A percentile compares a stretch with the other conserved stretches of the same genome.
Evolutionary conservation across 2,888 invertebrate species (phyloP).

Genomic region (Ypsolopha sequella): DNA sequence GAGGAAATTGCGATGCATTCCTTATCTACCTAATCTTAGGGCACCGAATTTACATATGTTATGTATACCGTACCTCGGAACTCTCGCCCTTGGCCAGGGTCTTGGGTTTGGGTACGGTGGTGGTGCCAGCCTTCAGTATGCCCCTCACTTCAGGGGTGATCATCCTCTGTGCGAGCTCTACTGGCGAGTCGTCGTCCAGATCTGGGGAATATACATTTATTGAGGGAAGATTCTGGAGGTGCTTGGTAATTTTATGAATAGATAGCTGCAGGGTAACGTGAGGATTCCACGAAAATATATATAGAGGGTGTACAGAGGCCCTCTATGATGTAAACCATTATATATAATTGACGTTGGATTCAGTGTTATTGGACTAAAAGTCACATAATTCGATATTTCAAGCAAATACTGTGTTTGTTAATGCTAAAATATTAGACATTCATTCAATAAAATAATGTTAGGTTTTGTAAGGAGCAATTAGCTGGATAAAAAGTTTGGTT

Average conservation of each 20-base stretch:
- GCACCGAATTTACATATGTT: background rate
- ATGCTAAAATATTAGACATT: no score
- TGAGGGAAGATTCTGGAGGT: background rate
- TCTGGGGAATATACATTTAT: conserved; percentile 3
- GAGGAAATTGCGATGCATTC: background rate
- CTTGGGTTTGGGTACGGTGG: conserved; percentile 48
- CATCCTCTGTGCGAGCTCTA: conserved; percentile 68
- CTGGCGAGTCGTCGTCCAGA: conserved; percentile 40
- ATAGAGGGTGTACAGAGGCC: no score
- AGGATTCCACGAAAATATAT: no score
- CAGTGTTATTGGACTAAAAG: no score
- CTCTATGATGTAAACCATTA: no score
- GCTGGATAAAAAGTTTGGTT: no score
- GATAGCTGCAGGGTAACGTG: no score
- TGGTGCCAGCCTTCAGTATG: conserved; percentile 64
- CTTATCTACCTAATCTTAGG: background rate
- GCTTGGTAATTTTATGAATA: background rate
- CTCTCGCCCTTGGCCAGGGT: conserved; percentile 60
- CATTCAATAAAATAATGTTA: no score
- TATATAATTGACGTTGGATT: no score
- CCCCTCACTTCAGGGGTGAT: conserved; percentile 67
- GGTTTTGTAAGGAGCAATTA: no score
- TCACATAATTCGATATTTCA: no score
- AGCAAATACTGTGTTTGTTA: no score
- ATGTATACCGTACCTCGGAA: conserved; percentile 44